Evolutionary conservation across 2,797 vertebrate genomes (phyloP), one percentile per base, ranked within the genome.

Genomic region (Gobionotothen gibberifrons): DNA sequence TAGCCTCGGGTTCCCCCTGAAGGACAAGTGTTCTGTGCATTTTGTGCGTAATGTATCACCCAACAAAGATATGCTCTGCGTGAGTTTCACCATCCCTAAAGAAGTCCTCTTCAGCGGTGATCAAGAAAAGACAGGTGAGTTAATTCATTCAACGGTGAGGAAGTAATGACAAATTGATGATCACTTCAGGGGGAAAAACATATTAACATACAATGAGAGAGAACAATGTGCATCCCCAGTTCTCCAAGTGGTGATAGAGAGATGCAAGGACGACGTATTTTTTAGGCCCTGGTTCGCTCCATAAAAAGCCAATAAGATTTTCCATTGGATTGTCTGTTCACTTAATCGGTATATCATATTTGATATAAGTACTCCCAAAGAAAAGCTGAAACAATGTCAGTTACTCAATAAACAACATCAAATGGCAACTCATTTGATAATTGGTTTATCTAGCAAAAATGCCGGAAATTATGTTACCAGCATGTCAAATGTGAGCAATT

Each of bases 61-160:
- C 0, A 97, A 96, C 92, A 99, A 99, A 91, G 96, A 98, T 73
- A 99, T 99, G 98, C 90, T 98, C 92, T 98, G 98, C 79, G 91
- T 98, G 72, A 97, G 90, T 59, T 98, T 99, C 90, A 93, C 80
- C 65, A 3, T 99, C 48, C 97, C 97, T 10, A 93, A 86, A 2
- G 91, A 96, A 0, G 81, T 96, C 32, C 93, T 99, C 47, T 98
- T 94, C 89, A 85, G 90, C 87, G 74, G 84, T 5, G 85, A 90
- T 39, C 69, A 72, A 0, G 75, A 82, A 32, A 74, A 85, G 1
- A 86, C 70, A 90, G 97, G 97, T 98, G 89, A 96, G 40, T 22
- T 32, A 0, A 52, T 51, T 49, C 14, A 46, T 63, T 39, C 22
- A 74, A 63, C 13, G 42, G 5, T 48, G 9, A 44, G 9, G 5